Evolutionary conservation across 2,113 vertebrate species (phyloP).

Genomic region (Rhinogobius similis): DNA sequence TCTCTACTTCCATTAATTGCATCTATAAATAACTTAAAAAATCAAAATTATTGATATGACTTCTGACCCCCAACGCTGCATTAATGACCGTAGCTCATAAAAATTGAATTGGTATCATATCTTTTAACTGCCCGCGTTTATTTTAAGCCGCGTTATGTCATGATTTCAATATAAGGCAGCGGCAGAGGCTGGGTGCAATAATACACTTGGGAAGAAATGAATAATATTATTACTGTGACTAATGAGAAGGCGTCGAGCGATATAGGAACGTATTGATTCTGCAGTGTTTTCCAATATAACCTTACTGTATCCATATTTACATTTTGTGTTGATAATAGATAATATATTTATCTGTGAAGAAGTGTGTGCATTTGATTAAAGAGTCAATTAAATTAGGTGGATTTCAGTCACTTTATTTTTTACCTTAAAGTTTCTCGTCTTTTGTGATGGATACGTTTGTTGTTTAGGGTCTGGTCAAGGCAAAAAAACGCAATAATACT

Average conservation of each 20-base stretch:
- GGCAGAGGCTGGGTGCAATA: conserved; percentile 5
- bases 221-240: conserved; percentile 1
- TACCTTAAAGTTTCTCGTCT: too few relatives aligned
- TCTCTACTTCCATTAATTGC: conserved; percentile 7
- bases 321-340: not conserved
- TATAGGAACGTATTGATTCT: not conserved
- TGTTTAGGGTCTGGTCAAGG: too few relatives aligned
- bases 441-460: too few relatives aligned
- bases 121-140: conserved; percentile 13
- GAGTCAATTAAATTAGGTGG: too few relatives aligned
- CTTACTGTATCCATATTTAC: not conserved
- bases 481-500: too few relatives aligned
- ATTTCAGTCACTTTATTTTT: not conserved
- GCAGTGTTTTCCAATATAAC: not conserved
- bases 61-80: conserved; percentile 18
- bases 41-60: conserved; percentile 23
- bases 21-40: conserved; percentile 25
- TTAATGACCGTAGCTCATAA: conserved; percentile 20
- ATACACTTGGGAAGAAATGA: conserved; percentile 3
- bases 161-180: conserved; percentile 21
- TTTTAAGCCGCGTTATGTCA: conserved; percentile 27
- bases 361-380: not conserved
- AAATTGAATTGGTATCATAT: not conserved
- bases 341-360: not conserved
- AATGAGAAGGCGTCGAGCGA: not conserved